These are phyloP conservation scores for Sciurus vulgaris DNA, from an alignment of 2,797 vertebrate genomes.

Conservation along the genomic window DNA sequence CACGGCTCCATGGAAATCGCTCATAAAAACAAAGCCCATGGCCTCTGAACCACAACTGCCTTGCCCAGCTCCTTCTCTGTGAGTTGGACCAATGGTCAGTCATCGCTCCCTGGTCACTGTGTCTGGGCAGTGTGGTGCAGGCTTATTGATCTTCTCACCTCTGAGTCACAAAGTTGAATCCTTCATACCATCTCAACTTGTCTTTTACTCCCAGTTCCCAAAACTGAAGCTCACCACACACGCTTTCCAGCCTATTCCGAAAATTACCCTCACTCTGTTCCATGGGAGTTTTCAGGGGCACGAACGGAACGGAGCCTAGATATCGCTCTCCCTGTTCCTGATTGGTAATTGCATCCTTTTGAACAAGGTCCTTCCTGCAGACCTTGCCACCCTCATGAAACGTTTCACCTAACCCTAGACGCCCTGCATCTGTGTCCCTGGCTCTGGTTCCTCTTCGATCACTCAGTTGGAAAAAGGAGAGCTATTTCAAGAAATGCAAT, in stretches of 20 bases:
- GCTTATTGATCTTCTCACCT: fast-evolving
- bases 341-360: background rate
- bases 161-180: background rate
- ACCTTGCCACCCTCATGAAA: fast-evolving
- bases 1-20: too few relatives aligned
- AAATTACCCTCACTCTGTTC: background rate
- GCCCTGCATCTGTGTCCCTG: background rate
- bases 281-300: background rate
- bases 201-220: background rate
- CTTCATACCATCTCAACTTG: background rate
- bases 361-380: background rate
- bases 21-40: background rate
- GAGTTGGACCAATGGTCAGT: fast-evolving
- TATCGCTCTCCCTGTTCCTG: background rate
- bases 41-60: fast-evolving
- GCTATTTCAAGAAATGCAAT: slow-evolving; percentile 22
- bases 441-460: background rate
- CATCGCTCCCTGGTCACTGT: too few relatives aligned
- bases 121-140: too few relatives aligned
- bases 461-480: background rate
- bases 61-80: fast-evolving
- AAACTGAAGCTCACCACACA: background rate
- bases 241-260: background rate
- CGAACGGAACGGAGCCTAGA: background rate
- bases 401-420: background rate